phyloP scores from a whole-genome alignment of 2,113 vertebrate genomes.

The Capreolus pygargus region DNA sequence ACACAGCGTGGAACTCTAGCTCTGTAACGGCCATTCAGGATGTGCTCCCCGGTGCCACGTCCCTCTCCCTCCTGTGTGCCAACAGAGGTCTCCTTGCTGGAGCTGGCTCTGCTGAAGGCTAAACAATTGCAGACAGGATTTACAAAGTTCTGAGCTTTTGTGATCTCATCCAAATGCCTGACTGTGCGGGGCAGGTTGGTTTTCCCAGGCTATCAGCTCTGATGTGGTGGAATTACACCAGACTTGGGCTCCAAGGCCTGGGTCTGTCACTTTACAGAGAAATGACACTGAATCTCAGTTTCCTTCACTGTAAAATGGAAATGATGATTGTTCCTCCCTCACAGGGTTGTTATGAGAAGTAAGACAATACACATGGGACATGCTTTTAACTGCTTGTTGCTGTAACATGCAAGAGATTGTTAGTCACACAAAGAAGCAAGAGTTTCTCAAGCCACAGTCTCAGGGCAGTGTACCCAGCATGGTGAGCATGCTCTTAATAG shows the following conservation, averaged over 20 bases:
- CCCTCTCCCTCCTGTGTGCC: not conserved
- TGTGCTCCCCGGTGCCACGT: not conserved
- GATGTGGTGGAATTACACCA: not conserved
- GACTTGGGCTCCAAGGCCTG: not conserved
- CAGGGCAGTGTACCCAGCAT: not conserved
- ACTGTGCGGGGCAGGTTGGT: not conserved
- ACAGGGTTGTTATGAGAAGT: not conserved
- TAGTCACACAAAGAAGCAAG: not conserved
- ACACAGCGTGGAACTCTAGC: not conserved
- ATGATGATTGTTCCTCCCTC: not conserved
- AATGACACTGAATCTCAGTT: not conserved
- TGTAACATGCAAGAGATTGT: not conserved
- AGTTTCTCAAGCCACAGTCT: not conserved
- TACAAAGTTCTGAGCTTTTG: not conserved
- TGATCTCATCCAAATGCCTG: not conserved
- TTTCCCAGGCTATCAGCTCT: not conserved
- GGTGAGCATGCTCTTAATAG: not conserved
- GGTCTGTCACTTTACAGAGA: not conserved
- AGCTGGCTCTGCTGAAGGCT: not conserved
- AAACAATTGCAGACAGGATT: not conserved
- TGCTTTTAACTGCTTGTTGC: not conserved
- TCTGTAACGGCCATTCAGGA: rapidly evolving
- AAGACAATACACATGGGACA: not conserved
- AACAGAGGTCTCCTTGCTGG: not conserved
- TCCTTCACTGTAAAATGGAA: not conserved